These are phyloP conservation scores for Orchesella cincta DNA, from an alignment of 1,140 invertebrate genomes.

Conservation along the genomic window DNA sequence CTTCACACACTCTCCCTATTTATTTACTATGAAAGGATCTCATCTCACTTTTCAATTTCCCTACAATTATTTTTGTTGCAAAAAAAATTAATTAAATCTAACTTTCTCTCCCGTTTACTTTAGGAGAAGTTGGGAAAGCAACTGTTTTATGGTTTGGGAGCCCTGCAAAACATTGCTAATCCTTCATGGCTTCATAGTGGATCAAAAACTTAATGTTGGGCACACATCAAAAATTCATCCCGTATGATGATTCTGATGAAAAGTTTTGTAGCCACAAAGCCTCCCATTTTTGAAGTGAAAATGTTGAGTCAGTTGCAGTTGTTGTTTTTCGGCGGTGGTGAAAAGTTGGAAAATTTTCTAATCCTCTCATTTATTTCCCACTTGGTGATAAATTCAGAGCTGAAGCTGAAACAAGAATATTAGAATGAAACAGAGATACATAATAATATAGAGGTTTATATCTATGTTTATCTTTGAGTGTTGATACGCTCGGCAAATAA, in stretches of 20 bases:
- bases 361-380: conserved; percentile 19
- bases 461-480: neutral
- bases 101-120: too few species aligned
- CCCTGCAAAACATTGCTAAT: neutral
- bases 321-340: neutral
- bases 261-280: conserved; percentile 7
- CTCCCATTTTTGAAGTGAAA: neutral
- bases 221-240: neutral
- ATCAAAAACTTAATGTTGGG: neutral
- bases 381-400: neutral
- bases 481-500: conserved; percentile 3
- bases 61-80: too few species aligned
- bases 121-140: too few species aligned
- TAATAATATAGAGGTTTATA: neutral
- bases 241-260: neutral
- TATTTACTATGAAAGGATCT: too few species aligned
- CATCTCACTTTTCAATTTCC: too few species aligned
- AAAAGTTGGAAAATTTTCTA: conserved; percentile 23
- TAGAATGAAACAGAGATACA: neutral
- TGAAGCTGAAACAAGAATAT: neutral
- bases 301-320: conserved; percentile 22
- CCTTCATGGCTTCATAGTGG: neutral
- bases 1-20: too few species aligned
- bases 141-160: neutral
- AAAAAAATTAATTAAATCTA: too few species aligned